Conservation (phyloP, 2,113 vertebrate species). For the Oenanthe melanoleuca region DNA sequence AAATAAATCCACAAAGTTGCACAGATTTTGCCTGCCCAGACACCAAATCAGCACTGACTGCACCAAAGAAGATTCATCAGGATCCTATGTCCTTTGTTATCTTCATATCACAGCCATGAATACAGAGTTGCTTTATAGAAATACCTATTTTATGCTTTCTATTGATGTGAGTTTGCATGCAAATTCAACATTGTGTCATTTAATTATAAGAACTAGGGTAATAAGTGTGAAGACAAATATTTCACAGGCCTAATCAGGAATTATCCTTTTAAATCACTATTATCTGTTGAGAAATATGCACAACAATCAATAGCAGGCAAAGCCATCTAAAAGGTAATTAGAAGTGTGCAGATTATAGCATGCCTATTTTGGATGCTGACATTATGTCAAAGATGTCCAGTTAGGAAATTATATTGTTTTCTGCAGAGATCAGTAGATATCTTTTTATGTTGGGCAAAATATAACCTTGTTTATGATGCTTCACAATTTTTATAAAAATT, state of each 20-base stretch:
- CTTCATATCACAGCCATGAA: neutral
- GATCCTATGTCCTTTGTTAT: neutral
- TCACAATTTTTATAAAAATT: neutral
- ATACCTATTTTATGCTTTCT: slow-evolving; percentile 22
- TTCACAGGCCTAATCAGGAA: slow-evolving; percentile 61
- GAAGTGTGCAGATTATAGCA: neutral
- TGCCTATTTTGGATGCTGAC: neutral
- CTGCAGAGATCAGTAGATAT: neutral
- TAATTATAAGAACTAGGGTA: slow-evolving; percentile 38
- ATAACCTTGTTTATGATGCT: neutral
- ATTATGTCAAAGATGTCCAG: neutral
- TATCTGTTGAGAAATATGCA: neutral
- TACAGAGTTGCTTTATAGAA: neutral
- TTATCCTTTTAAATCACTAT: slow-evolving; percentile 50
- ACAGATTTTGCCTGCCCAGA: neutral
- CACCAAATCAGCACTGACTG: neutral
- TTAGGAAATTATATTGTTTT: neutral
- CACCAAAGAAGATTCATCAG: neutral
- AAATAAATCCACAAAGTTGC: neutral
- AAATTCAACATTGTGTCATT: slow-evolving; percentile 49
- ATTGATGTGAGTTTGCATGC: neutral
- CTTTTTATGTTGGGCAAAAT: neutral
- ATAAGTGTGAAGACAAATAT: slow-evolving; percentile 57
- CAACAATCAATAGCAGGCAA: slow-evolving; percentile 44
- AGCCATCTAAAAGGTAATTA: slow-evolving; percentile 50